Evolutionary conservation across 2,797 vertebrate genomes (phyloP), one percentile per base, ranked within the genome.

Genomic region (Synaphobranchus kaupii): DNA sequence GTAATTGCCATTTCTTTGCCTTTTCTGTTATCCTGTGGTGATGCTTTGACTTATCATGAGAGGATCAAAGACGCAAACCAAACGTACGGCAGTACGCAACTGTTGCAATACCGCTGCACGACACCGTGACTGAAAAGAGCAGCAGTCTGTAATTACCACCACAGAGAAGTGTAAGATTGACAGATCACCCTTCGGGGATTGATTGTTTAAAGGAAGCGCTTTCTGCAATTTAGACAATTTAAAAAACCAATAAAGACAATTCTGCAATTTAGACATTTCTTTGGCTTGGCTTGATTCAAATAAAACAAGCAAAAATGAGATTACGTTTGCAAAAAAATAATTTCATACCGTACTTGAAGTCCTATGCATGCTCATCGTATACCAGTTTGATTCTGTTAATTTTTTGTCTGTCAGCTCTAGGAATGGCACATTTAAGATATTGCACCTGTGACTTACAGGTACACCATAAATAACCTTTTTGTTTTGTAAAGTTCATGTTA

Each of bases 1-100:
- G 94, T 96, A 95, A 94, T 93, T 34, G 93, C 85, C 90, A 93
- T 85, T 87, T 91, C 58, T 89, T 89, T 89, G 93, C 91, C 90
- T 92, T 89, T 89, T 85, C 90, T 90, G 93, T 94, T 92, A 94
- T 93, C 95, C 89, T 85, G 89, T 89, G 63, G 90, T 92, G 93
- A 94, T 94, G 92, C 39, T 47, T n/a, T 80, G 44, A 80, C 76
- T 80, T 25, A 80, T 48, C 39, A 48, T n/a, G 25, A 50, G 47
- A 50, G 17, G n/a, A 80, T 80, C 44, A 50, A 47, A 78, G 39
- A 47, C 73, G 1, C 68, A 73, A 76, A 17, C 71, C 66, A 13
- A 20, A 76, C 34, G 31, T 28, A 48, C 76, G 2, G 76, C 76
- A 5, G 44, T 2, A 5, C 20, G 73, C 34, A 17, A 25, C 17